Percentiles rank a stretch among this genome's conserved stretches.
Evolutionary conservation across 2,797 vertebrate species (phyloP).

Genomic region (Pagetopsis macropterus): DNA sequence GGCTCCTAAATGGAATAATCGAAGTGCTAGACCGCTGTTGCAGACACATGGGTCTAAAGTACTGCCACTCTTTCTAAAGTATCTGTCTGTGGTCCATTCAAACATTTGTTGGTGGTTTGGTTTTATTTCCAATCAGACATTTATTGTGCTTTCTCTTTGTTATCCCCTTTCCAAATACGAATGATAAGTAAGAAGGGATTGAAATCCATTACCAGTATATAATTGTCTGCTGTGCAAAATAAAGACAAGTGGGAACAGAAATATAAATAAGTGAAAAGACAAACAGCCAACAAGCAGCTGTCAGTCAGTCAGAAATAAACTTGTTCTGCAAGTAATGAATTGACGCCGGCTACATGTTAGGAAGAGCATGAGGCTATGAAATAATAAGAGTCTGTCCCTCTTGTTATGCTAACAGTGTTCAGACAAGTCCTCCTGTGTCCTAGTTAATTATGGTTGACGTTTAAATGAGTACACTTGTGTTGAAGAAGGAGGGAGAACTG

Average conservation of each 20-base stretch:
- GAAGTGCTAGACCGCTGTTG: constrained; percentile 29
- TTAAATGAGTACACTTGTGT: constrained; percentile 82
- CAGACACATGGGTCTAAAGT: constrained; percentile 31
- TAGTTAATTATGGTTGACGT: constrained; percentile 85
- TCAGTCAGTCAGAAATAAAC: constrained; percentile 15
- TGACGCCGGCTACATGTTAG: constrained; percentile 46
- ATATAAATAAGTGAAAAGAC: constrained; percentile 2
- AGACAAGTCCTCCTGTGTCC: constrained; percentile 71
- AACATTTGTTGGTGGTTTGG: not conserved
- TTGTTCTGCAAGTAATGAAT: constrained; percentile 44
- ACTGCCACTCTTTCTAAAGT: constrained; percentile 38
- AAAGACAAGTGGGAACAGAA: not conserved
- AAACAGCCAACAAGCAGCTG: constrained; percentile 18
- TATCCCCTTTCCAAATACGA: not conserved
- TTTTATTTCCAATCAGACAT: constrained; percentile 13
- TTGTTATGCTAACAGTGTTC: constrained; percentile 80
- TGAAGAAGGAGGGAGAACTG: constrained; percentile 67
- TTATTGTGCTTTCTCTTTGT: not conserved
- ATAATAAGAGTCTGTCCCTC: constrained; percentile 68
- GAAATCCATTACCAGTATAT: not conserved
- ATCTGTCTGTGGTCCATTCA: constrained; percentile 22
- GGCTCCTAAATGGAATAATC: constrained; percentile 60
- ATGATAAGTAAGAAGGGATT: not conserved
- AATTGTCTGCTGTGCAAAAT: not conserved
- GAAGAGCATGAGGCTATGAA: constrained; percentile 64